These are phyloP conservation scores for Sminthopsis crassicaudata DNA, from an alignment of 2,113 vertebrate species.

Conservation along the genomic window DNA sequence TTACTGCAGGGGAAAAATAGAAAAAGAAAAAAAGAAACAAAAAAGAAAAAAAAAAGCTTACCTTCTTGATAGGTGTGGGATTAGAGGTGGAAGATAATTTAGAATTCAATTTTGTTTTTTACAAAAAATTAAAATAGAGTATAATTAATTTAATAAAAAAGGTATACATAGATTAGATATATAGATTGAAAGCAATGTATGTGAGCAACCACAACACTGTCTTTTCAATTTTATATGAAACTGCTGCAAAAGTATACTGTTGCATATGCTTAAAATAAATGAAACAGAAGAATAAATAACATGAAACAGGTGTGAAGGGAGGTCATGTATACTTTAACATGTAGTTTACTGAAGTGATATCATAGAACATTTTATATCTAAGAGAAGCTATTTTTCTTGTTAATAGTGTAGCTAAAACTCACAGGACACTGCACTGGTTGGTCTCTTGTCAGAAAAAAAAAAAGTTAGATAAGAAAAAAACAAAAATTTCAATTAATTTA, in stretches of 20 bases:
- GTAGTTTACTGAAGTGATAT: constrained; percentile 42
- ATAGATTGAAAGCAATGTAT: no score
- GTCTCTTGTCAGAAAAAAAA: constrained; percentile 70
- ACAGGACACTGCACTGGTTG: constrained; percentile 70
- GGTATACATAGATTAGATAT: no score
- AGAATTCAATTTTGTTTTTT: no score
- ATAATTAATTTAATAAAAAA: no score
- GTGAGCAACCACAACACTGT: no score
- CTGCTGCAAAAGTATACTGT: background rate
- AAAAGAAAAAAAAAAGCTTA: background rate
- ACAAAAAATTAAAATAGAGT: no score
- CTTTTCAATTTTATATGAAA: no score
- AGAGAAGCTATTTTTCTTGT: constrained; percentile 72
- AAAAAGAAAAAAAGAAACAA: constrained; percentile 14
- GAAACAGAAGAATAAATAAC: constrained; percentile 44
- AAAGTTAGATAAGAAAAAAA: constrained; percentile 66
- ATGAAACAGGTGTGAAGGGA: background rate
- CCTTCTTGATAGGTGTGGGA: no score
- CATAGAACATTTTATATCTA: constrained; percentile 53
- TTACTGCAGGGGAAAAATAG: constrained; percentile 24
- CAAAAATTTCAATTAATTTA: constrained; percentile 88
- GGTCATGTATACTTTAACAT: constrained; percentile 43
- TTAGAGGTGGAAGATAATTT: no score
- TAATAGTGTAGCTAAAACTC: constrained; percentile 73
- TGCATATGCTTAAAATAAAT: constrained; percentile 25